Conservation (phyloP, 2,888 invertebrate species). For the Cephus runcator region DNA sequence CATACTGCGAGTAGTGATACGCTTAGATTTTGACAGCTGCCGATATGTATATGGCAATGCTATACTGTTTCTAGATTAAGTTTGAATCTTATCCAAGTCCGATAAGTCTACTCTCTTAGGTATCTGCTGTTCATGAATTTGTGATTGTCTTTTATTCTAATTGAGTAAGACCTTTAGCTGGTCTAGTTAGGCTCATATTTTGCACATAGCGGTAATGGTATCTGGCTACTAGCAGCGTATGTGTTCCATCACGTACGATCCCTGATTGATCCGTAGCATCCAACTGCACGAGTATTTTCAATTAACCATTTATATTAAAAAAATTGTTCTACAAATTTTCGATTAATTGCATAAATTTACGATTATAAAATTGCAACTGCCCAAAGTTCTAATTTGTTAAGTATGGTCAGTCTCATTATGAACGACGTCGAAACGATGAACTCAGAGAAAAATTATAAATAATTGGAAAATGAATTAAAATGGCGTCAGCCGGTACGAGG, state of each 20-base stretch:
- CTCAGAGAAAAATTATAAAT: constrained; percentile 1
- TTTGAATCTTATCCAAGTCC: background rate
- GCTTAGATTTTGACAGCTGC: background rate
- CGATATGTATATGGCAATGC: background rate
- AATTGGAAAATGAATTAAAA: constrained; percentile 11
- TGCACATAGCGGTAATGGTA: background rate
- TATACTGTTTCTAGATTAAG: background rate
- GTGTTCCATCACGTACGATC: background rate
- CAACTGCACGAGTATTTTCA: background rate
- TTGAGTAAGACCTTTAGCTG: background rate
- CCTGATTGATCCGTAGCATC: background rate
- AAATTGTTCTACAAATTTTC: background rate
- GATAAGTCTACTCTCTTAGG: background rate
- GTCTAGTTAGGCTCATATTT: background rate
- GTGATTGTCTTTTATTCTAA: background rate
- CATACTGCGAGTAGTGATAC: too few species aligned
- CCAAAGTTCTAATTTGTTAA: background rate
- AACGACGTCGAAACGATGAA: background rate
- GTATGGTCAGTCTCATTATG: background rate
- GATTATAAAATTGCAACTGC: background rate
- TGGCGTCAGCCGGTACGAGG: constrained; percentile 12
- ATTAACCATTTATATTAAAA: background rate
- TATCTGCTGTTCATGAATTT: background rate
- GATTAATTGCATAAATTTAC: background rate
- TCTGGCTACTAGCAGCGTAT: background rate